Conservation (phyloP, 2,888 invertebrate species). For the Hesperia comma region DNA sequence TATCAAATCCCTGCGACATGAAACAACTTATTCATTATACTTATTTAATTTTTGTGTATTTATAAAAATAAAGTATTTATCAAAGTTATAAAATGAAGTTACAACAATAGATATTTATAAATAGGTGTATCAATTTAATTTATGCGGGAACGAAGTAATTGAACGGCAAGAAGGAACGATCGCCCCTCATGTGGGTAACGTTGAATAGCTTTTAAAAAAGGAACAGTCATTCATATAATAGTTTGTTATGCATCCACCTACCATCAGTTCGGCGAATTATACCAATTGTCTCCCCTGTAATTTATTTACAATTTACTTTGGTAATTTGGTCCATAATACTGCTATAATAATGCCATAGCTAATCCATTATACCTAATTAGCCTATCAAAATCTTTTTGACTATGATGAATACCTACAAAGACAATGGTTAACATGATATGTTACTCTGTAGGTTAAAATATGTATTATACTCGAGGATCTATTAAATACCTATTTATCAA, state of each 20-base stretch:
- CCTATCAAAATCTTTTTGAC: too few relatives aligned
- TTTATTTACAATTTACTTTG: not conserved
- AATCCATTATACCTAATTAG: too few relatives aligned
- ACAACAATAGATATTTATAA: not conserved
- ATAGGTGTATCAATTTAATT: not conserved
- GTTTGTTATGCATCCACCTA: not conserved
- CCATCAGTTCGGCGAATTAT: not conserved
- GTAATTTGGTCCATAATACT: not conserved
- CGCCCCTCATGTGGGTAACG: slow-evolving; percentile 1
- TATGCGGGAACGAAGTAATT: not conserved
- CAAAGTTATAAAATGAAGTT: not conserved
- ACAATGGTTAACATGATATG: not conserved
- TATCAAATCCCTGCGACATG: too few relatives aligned
- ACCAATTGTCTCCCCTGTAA: slow-evolving; percentile 10
- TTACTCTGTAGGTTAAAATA: not conserved
- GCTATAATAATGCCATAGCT: not conserved
- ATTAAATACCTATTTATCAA: slow-evolving; percentile 48
- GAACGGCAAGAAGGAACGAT: not conserved
- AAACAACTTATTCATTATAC: too few relatives aligned
- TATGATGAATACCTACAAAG: too few relatives aligned
- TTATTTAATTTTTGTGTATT: too few relatives aligned
- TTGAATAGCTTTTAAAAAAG: not conserved
- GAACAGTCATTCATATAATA: not conserved
- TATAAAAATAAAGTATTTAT: too few relatives aligned
- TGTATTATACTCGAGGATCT: too few relatives aligned